A percentile compares a stretch with the other conserved stretches of the same genome.
These are phyloP conservation scores for Eustalomyia histrio DNA, from an alignment of 2,888 invertebrate species.

Conservation along the genomic window DNA sequence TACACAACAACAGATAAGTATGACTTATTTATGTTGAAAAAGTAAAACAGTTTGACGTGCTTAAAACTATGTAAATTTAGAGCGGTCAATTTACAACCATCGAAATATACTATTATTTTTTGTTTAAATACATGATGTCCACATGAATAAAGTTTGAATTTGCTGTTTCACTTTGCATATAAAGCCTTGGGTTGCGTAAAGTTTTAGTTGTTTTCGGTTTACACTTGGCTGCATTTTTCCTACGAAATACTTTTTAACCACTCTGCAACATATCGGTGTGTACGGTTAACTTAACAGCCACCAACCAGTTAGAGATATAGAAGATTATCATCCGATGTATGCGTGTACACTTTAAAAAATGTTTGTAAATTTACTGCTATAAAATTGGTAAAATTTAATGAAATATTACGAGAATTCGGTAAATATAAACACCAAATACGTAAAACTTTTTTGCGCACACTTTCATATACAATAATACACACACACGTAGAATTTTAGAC, in stretches of 20 bases:
- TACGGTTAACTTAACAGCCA: conserved; percentile 52
- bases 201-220: conserved; percentile 42
- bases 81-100: too few species aligned
- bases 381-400: too few species aligned
- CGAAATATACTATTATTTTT: conserved; percentile 13
- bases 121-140: conserved; percentile 60
- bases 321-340: conserved; percentile 15
- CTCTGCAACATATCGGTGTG: conserved; percentile 57
- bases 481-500: too few species aligned
- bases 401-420: too few species aligned
- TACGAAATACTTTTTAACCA: conserved; percentile 42
- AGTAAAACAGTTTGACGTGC: too few species aligned
- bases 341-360: conserved; percentile 31
- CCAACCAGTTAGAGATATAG: neutral
- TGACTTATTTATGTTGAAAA: too few species aligned
- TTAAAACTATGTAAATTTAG: too few species aligned
- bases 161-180: conserved; percentile 53
- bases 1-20: too few species aligned
- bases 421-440: too few species aligned
- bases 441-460: too few species aligned
- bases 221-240: conserved; percentile 58
- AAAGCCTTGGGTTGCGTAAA: conserved; percentile 46
- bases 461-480: too few species aligned
- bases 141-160: conserved; percentile 56
- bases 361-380: too few species aligned